Base-by-base conservation (phyloP, 2,113 vertebrate species). In the Trogon surrucura region DNA sequence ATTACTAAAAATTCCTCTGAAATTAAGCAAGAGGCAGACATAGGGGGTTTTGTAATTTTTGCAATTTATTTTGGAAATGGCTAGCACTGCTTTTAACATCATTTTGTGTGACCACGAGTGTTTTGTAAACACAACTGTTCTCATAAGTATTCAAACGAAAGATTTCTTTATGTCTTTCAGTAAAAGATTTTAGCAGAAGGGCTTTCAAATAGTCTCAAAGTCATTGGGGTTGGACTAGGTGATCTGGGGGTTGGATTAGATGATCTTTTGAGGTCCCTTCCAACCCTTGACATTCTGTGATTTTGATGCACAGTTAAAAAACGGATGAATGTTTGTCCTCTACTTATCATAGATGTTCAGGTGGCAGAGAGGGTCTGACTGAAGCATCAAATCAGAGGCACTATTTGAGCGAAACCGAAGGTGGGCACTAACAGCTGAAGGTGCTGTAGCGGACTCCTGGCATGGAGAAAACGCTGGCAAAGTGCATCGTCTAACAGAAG, bases 271-370 rank as follows among this genome's bases (percentile, higher is more conserved):
- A 36, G 36, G 36, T 36, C 36, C 36, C 36, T 36, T 36, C 36
- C 36, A 36, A 36, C 36, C 36, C 36, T 36, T 36, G 36, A 36
- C 36, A 36, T 36, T 36, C 36, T 36, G 36, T 36, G 36, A 36
- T 67, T 85, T 62, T 75, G 14, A 65, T 6, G 10, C 7, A 16
- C 34, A 26, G 20, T 29, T 45, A 5, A 47, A 79, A 81, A 85
- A 5, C 0, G 0, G 54, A 47, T 3, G 16, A 20, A 34, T 58
- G 18, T 29, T 87, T 54, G 61, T 6, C 32, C n/a, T 92, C 60
- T 65, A 13, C 11, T 79, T 57, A 15, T 32, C 0, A 0, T 23
- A 38, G 34, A 44, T 60, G 8, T 41, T 79, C 18, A 13, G 9
- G 34, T 54, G 54, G 8, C 36, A 66, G 17, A 72, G 78, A 38